These are phyloP conservation scores for Drosophila kepulauana DNA, from an alignment of 1,140 invertebrate genomes.

Conservation along the genomic window DNA sequence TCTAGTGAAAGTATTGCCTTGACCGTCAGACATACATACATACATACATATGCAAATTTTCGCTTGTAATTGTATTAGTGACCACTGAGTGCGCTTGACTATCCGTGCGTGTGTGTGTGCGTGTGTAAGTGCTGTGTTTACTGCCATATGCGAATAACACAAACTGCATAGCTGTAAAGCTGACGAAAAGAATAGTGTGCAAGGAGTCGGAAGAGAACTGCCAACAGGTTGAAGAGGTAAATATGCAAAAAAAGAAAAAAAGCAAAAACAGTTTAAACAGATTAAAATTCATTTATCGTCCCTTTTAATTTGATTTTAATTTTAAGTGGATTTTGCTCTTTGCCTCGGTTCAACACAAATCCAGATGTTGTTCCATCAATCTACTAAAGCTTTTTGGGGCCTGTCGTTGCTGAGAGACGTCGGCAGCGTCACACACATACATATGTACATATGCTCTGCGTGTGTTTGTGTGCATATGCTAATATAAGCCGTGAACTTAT, in stretches of 20 bases:
- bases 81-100: conserved; percentile 2
- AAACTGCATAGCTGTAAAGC: conserved; percentile 55
- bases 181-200: conserved; percentile 19
- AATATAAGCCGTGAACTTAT: conserved; percentile 67
- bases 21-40: conserved; percentile 33
- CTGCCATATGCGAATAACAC: conserved; percentile 29
- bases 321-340: conserved; percentile 19
- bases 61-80: conserved; percentile 32
- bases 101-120: conserved; percentile 14
- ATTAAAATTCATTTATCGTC: conserved; percentile 29
- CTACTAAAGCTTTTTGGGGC: not conserved
- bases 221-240: conserved; percentile 18
- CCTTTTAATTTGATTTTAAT: conserved; percentile 20
- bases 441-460: not conserved
- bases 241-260: too few relatives aligned
- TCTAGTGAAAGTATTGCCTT: conserved; percentile 44
- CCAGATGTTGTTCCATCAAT: conserved; percentile 15
- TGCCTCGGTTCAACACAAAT: conserved; percentile 7
- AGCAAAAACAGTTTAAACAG: conserved; percentile 25
- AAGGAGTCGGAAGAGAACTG: not conserved
- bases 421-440: conserved; percentile 1
- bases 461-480: conserved; percentile 1
- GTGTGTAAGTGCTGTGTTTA: conserved; percentile 31
- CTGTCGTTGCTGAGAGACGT: not conserved
- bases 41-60: conserved; percentile 22